A percentile compares a stretch with the other conserved stretches of the same genome.
Evolutionary conservation across 1,140 invertebrate species (phyloP).

Genomic region (Chlorops oryzae): DNA sequence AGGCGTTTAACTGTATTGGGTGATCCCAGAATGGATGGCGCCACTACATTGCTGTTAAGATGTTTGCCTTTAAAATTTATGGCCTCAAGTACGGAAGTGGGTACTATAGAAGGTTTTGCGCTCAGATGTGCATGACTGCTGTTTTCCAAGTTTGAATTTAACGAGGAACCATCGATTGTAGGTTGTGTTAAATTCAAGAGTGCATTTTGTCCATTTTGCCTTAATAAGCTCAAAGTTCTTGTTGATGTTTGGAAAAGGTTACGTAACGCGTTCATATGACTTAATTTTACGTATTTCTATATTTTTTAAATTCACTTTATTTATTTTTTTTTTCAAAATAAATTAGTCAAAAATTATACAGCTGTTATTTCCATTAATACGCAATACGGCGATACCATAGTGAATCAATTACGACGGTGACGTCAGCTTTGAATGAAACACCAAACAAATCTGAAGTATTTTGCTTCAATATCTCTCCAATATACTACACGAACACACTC

Average conservation of each 20-base stretch:
- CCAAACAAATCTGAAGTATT: too few species aligned
- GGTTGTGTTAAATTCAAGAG: constrained; percentile 39
- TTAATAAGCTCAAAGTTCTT: constrained; percentile 36
- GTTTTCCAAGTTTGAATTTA: constrained; percentile 17
- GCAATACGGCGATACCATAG: too few species aligned
- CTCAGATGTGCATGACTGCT: background rate
- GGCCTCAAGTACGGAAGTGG: constrained; percentile 39
- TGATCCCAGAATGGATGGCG: constrained; percentile 27
- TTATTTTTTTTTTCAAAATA: constrained; percentile 1
- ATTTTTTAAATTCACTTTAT: background rate
- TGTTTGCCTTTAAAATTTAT: constrained; percentile 33
- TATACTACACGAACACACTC: too few species aligned
- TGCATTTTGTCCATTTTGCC: constrained; percentile 44
- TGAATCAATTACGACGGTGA: background rate
- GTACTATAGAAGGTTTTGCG: constrained; percentile 32
- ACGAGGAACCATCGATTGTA: constrained; percentile 15
- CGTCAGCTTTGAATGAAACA: background rate
- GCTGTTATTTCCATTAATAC: too few species aligned
- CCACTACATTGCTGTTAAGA: constrained; percentile 17
- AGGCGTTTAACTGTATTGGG: constrained; percentile 36
- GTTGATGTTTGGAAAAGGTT: constrained; percentile 41
- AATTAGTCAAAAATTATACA: too few species aligned
- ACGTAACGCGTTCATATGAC: constrained; percentile 46
- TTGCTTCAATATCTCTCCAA: too few species aligned
- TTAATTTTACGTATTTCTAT: too few species aligned